Base-by-base conservation (phyloP, 2,113 vertebrate species). In the Calidris pugnax region DNA sequence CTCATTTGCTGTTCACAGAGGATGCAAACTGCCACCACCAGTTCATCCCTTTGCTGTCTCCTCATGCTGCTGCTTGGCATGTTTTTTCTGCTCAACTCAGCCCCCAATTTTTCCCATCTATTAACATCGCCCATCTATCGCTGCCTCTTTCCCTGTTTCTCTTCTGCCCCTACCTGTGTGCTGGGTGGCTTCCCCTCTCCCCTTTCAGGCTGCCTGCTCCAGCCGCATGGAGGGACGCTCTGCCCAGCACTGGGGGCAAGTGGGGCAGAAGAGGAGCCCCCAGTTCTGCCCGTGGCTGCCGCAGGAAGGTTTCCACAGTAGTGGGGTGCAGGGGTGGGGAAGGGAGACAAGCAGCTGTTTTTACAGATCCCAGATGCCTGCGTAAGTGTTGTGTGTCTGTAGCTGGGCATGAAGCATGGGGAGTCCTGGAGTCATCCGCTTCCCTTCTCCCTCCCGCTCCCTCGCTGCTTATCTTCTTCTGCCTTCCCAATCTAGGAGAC, bases 341-440 rank as follows among this genome's bases (percentile, higher is more conserved):
- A 73, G 37, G 73, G 17, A 74, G 10, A 23, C 20, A 63, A 89
- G 26, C 12, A 77, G 51, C 28, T 83, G 37, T 33, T 89, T 87
- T 86, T 63, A 74, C 37, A 59, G 74, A 35, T 35, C 33, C 26
- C 41, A 88, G 72, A 55, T 2, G 41, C 72, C 43, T 47, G 30
- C 2, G 2, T 63, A 67, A 71, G 18, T 33, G 6, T 18, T 76
- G 24, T 56, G 22, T 62, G 32, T 56, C 51, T 37, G 41, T 47
- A 63, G 47, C n/a, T 41, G 60, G 37, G 28, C 90, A 73, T 13
- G 66, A 80, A 83, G 35, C 56, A 15, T 2, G 5, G 6, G n/a
- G 75, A 43, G 7, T 30, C 67, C 37, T 45, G 67, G 59, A 73
- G 43, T 9, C 2, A 4, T 0, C 1, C 0, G 0, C 32, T 84